These are phyloP conservation scores for Trissolcus basalis DNA, from an alignment of 1,140 invertebrate species.

Conservation along the genomic window DNA sequence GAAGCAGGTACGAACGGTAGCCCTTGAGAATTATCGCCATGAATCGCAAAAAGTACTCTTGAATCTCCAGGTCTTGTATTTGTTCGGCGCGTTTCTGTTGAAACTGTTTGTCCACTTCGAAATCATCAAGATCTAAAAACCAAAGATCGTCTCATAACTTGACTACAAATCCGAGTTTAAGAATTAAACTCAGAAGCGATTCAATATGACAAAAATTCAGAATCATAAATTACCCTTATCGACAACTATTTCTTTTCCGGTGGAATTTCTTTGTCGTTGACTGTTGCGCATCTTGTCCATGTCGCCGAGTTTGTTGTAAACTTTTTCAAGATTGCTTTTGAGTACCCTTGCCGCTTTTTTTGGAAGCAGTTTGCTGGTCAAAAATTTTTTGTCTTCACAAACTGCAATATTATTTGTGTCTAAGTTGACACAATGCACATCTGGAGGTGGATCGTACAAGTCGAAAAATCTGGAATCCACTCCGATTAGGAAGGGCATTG, in stretches of 20 bases:
- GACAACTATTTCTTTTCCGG: conserved; percentile 31
- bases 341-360: conserved; percentile 90
- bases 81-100: conserved; percentile 84
- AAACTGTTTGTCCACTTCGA: conserved; percentile 83
- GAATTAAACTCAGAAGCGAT: too few species aligned
- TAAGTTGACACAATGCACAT: conserved; percentile 98
- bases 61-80: conserved; percentile 93
- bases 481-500: conserved; percentile 97
- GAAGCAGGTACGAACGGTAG: conserved; percentile 92
- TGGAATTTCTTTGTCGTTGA: conserved; percentile 68
- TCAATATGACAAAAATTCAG: too few species aligned
- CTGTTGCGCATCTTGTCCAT: conserved; percentile 65
- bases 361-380: conserved; percentile 90
- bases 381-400: conserved; percentile 90
- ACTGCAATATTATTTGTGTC: conserved; percentile 96
- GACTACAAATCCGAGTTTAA: too few species aligned
- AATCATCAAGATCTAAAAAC: conserved; percentile 68
- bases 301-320: conserved; percentile 79
- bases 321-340: conserved; percentile 82
- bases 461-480: conserved; percentile 98
- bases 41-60: conserved; percentile 97
- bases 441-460: conserved; percentile 95
- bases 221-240: conserved; percentile 30
- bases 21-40: conserved; percentile 95
- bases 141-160: neutral